These are phyloP conservation scores for Tapera naevia DNA, from an alignment of 2,797 vertebrate species.

Conservation along the genomic window DNA sequence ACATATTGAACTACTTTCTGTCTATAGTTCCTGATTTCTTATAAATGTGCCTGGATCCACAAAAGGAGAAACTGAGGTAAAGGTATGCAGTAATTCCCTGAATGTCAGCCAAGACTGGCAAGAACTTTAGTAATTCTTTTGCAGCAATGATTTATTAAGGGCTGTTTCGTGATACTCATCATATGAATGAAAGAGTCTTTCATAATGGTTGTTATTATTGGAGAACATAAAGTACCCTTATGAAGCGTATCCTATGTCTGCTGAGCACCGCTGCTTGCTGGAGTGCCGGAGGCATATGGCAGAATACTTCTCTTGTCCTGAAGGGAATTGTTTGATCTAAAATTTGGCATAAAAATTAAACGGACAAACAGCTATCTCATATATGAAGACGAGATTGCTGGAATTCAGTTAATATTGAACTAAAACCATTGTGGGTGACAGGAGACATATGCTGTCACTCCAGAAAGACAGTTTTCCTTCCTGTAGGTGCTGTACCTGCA, in stretches of 20 bases:
- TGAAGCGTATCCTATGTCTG: neutral
- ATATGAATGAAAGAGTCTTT: neutral
- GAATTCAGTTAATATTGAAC: neutral
- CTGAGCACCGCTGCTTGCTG: neutral
- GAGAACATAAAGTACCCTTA: neutral
- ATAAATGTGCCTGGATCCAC: neutral
- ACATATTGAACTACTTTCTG: neutral
- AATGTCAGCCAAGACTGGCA: neutral
- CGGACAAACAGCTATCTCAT: neutral
- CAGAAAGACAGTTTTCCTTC: neutral
- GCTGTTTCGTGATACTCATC: neutral
- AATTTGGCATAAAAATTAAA: neutral
- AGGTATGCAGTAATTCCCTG: neutral
- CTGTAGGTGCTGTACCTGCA: neutral
- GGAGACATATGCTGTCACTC: neutral
- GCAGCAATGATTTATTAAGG: neutral
- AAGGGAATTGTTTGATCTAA: neutral
- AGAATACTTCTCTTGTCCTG: neutral
- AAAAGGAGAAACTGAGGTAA: neutral
- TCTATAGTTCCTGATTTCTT: neutral
- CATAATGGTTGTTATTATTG: neutral
- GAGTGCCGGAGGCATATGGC: fast-evolving
- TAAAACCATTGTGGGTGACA: neutral
- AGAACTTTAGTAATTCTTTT: neutral
- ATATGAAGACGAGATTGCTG: neutral